Evolutionary conservation across 2,888 invertebrate species (phyloP).

Genomic region (Meteorus cinctellus): DNA sequence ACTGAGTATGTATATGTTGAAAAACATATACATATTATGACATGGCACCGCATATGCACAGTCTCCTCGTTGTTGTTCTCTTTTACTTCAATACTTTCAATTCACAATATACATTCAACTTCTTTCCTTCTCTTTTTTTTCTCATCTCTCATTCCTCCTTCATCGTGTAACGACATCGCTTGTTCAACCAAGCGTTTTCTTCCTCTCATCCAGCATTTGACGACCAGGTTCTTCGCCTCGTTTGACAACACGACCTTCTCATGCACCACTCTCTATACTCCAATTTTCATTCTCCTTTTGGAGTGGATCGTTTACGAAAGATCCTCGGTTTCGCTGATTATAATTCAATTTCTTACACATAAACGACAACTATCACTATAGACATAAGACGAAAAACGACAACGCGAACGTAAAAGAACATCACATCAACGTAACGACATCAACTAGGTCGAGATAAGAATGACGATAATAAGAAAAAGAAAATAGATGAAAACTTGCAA

Average conservation of each 20-base stretch:
- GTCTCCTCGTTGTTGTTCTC: not conserved
- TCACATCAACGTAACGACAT: not conserved
- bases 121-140: not conserved
- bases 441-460: not conserved
- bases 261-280: not conserved
- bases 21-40: not conserved
- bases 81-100: slow-evolving; percentile 22
- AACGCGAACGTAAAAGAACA: not conserved
- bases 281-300: not conserved
- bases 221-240: slow-evolving; percentile 20
- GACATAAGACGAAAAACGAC: not conserved
- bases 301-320: slow-evolving; percentile 20
- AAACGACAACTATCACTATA: not conserved
- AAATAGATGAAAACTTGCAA: not conserved
- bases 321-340: slow-evolving; percentile 33
- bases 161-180: slow-evolving; percentile 33
- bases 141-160: not conserved
- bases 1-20: not conserved
- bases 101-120: not conserved
- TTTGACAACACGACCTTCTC: slow-evolving; percentile 22
- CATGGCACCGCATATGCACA: slow-evolving; percentile 7
- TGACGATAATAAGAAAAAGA: not conserved
- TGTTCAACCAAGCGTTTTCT: slow-evolving; percentile 32
- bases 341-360: slow-evolving; percentile 41
- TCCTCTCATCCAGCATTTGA: slow-evolving; percentile 6